Evolutionary conservation across 2,888 invertebrate species (phyloP), one percentile per base, ranked within the genome.

Genomic region (Halictus quadricinctus): DNA sequence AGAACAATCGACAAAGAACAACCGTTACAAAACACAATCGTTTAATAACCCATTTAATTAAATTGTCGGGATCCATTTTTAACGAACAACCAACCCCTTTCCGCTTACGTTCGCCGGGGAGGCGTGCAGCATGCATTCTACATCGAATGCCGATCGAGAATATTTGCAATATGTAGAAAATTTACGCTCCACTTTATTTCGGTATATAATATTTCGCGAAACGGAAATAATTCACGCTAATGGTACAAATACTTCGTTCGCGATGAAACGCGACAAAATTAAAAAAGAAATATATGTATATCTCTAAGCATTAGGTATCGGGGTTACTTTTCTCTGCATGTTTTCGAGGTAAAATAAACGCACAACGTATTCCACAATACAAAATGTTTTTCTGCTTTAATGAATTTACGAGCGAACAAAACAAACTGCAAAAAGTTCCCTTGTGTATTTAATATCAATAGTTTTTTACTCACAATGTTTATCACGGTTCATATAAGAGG

Each of bases 1-100:
- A 10, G 43, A 21, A 6, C 12, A n/a, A 69, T 69, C 69, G 69
- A 69, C 41, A 41, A 1, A n/a, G 21, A n/a, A 36, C 21, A 21
- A 69, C 43, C 13, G 70, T 43, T 70, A 70, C 70, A 70, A 70
- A 70, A 70, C 70, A 43, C 43, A n/a, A 70, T 43, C 43, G 6
- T 70, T 70, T 70, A 70, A 70, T 70, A 70, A 70, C n/a, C 5
- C 70, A 70, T 70, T 70, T 70, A 70, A 70, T 70, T 43, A 70
- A 70, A 70, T 70, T 43, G 41, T 43, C 70, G 5, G 13, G 12
- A n/a, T 43, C 70, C 13, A 43, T 70, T 70, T 70, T 70, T 70
- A 70, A 70, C 70, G 70, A 69, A 69, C 41, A 36, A 29, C 4
- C 18, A 18, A 66, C 29, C 36, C 36, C 36, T 36, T 18, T 29